Base-by-base conservation (phyloP, 2,113 vertebrate genomes). In the Macaca mulatta region DNA sequence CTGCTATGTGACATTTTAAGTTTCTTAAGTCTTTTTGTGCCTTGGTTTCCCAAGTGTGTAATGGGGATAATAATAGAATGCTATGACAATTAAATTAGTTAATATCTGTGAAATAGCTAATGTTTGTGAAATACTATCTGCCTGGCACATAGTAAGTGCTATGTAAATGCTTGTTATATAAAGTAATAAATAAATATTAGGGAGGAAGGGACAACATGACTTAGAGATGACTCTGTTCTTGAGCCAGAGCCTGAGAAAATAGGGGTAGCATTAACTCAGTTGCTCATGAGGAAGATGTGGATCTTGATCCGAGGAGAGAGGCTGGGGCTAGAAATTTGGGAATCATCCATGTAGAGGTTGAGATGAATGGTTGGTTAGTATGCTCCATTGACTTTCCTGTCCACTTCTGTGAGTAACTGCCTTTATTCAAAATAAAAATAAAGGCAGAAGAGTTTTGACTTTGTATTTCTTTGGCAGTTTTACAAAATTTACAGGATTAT, bases 11-110 rank as follows among this genome's bases (percentile, higher is more conserved):
- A 45, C 72, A 70, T 80, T 94, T 35, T 59, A 17, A 55, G 61
- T 43, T 89, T 69, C 40, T 27, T 82, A 27, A 48, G 50, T 75
- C n/a, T 38, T 92, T 74, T 64, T 92, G 6, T 78, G 20, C 57
- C 45, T 94, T 16, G 23, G 35, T 89, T 94, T 96, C 79, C 27
- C 25, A 82, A n/a, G 38, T 70, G 2, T 78, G 83, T 95, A 94
- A 86, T 69, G 43, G 18, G 17, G 45, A 10, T 80, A 79, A 72
- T n/a, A 77, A 17, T 59, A 92, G 45, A 74, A 69, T 57, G 35
- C 82, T 88, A 16, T 57, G 43, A 90, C 17, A 27, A n/a, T 90
- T 90, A 79, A 81, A 52, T 90, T 67, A 84, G 52, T 89, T 64
- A 81, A 30, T 93, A 57, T 90, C 74, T 57, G 5, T 90, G 57